Percentiles rank a stretch among this genome's conserved stretches.
Evolutionary conservation across 2,888 invertebrate species (phyloP).

Genomic region (Plebejus melissa): DNA sequence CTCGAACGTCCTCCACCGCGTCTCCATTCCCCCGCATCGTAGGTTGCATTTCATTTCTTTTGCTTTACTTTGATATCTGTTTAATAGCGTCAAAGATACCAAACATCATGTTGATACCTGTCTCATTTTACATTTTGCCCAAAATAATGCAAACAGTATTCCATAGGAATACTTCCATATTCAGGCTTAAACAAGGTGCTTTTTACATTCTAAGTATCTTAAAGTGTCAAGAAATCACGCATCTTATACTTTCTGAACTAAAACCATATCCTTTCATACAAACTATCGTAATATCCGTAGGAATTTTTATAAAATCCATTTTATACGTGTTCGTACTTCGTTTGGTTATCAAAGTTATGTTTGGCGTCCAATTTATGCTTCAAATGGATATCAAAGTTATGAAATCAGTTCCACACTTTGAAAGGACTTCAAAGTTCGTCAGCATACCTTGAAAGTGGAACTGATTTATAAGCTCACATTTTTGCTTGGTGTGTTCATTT

Average conservation of each 20-base stretch:
- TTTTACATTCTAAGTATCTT: no score
- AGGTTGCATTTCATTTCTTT: constrained; percentile 67
- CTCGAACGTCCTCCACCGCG: constrained; percentile 66
- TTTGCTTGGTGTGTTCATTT: constrained; percentile 14
- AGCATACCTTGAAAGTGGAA: not conserved
- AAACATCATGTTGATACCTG: not conserved
- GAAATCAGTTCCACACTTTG: not conserved
- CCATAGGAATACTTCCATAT: not conserved
- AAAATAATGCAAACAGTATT: no score
- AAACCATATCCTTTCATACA: not conserved
- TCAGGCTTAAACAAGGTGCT: not conserved
- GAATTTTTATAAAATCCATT: not conserved
- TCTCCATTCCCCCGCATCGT: constrained; percentile 67
- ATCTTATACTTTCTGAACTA: no score
- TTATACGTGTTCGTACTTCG: not conserved
- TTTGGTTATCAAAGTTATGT: not conserved
- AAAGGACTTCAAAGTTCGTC: not conserved
- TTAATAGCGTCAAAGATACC: not conserved
- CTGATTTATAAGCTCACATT: not conserved
- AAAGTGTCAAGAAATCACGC: no score
- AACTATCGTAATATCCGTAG: not conserved
- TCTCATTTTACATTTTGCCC: no score
- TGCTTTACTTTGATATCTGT: constrained; percentile 47
- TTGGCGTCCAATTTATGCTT: not conserved
- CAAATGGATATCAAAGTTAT: constrained; percentile 8